Percentiles rank a stretch among this genome's conserved stretches.
Evolutionary conservation across 1,140 invertebrate species (phyloP).

Genomic region (Papilio dardanus): DNA sequence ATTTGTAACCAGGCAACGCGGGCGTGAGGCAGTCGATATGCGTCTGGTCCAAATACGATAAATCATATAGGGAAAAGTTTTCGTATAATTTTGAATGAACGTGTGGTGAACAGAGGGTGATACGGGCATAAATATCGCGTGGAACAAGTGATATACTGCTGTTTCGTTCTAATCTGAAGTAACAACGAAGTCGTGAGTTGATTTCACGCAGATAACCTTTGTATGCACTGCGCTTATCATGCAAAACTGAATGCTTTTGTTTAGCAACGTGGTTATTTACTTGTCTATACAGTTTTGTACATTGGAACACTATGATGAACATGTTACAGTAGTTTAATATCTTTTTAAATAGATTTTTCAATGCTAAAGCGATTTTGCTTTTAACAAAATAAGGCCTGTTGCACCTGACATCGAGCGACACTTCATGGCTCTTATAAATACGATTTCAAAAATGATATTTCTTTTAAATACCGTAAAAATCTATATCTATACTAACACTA

Average conservation of each 20-base stretch:
- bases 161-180: constrained; percentile 39
- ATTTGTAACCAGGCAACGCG: constrained; percentile 44
- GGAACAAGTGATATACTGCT: constrained; percentile 42
- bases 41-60: constrained; percentile 30
- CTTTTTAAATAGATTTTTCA: not conserved
- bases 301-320: not conserved
- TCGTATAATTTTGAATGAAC: constrained; percentile 34
- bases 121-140: constrained; percentile 45
- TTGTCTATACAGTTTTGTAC: not conserved
- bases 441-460: no score
- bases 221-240: not conserved
- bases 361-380: not conserved
- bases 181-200: constrained; percentile 17
- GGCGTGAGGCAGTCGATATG: constrained; percentile 30
- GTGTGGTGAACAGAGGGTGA: constrained; percentile 29
- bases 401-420: not conserved
- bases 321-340: not conserved
- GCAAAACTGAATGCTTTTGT: not conserved
- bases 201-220: not conserved
- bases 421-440: not conserved
- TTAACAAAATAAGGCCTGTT: not conserved
- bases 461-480: no score
- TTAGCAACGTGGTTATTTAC: not conserved
- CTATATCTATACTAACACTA: no score
- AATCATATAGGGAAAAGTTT: constrained; percentile 41